phyloP scores from a whole-genome alignment of 2,888 invertebrate genomes.

The Tenthredo notha region DNA sequence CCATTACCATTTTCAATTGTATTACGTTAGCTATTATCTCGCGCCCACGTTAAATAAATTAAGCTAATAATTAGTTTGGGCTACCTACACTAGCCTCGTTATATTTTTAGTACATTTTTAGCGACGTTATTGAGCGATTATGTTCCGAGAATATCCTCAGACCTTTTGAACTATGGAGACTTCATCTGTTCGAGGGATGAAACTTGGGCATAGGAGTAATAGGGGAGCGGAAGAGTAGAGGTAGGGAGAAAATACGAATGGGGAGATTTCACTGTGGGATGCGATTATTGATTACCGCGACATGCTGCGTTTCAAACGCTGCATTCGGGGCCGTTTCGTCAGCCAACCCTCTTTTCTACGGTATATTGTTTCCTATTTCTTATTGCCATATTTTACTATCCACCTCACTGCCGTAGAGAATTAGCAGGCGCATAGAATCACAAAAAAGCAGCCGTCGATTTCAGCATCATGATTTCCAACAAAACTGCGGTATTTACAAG shows the following conservation, averaged over 20 bases:
- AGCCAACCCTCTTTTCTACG: neutral
- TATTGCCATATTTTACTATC: neutral
- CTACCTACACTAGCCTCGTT: neutral
- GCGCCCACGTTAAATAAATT: conserved; percentile 29
- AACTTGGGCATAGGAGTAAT: neutral
- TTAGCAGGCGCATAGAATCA: neutral
- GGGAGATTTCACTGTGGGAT: conserved; percentile 44
- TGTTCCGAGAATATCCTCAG: neutral
- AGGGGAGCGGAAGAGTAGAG: conserved; percentile 17
- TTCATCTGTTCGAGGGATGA: conserved; percentile 4
- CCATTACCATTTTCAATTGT: conserved; percentile 15
- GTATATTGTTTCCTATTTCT: neutral
- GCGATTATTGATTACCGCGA: conserved; percentile 44
- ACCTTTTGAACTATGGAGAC: neutral
- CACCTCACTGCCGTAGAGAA: neutral
- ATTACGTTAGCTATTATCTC: neutral
- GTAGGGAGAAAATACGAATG: conserved; percentile 32
- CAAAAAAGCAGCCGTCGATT: neutral
- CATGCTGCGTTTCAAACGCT: conserved; percentile 38
- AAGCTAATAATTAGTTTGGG: neutral
- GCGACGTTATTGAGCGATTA: neutral
- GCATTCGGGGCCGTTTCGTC: neutral
- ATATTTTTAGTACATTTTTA: neutral
- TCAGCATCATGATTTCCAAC: neutral
- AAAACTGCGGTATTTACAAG: neutral